These are phyloP conservation scores for Cavia porcellus DNA, from an alignment of 2,113 vertebrate species.

Conservation along the genomic window DNA sequence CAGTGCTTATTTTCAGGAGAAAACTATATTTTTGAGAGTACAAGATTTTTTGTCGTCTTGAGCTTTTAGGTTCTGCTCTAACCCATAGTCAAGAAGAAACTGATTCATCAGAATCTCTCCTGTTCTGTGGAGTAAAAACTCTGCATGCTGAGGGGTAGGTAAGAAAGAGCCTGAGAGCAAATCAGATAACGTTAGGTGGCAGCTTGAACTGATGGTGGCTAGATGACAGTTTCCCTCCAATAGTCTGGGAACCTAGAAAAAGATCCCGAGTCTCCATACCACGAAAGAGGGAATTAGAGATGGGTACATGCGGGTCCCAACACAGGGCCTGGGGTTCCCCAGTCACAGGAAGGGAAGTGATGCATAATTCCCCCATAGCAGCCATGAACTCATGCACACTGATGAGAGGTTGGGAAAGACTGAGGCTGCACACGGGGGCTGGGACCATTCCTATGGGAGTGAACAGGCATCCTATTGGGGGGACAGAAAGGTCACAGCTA, in stretches of 20 bases:
- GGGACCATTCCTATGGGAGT: accelerated
- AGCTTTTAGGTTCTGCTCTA: neutral
- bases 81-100: accelerated
- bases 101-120: neutral
- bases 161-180: neutral
- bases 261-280: neutral
- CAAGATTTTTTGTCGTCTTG: neutral
- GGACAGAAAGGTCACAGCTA: neutral
- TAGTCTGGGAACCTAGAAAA: too few species aligned
- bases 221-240: accelerated
- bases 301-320: neutral
- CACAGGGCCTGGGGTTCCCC: too few species aligned
- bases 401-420: neutral
- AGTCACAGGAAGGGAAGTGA: neutral
- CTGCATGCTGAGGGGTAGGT: accelerated
- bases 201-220: accelerated
- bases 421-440: neutral
- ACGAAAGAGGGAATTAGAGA: neutral
- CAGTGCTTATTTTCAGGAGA: neutral
- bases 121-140: neutral
- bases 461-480: accelerated
- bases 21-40: neutral
- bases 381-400: neutral
- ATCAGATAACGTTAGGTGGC: accelerated
- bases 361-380: accelerated